Evolutionary conservation across 2,888 invertebrate species (phyloP), one percentile per base, ranked within the genome.

Genomic region (Gonocerus acuteangulatus): DNA sequence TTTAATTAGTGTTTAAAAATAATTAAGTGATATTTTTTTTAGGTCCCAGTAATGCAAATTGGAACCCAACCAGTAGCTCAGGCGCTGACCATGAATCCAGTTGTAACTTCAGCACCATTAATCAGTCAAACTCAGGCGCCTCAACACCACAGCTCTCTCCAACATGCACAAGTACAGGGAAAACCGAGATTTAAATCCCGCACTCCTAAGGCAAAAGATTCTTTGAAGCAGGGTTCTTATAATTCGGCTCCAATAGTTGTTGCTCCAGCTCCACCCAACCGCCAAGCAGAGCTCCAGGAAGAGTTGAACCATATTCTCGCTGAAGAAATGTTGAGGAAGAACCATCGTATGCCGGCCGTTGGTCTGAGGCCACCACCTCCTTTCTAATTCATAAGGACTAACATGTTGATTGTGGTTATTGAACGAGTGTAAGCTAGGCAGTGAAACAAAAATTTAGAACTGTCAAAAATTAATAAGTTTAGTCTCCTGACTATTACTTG

Each of bases 271-370:
- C 32, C 45, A 13, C 19, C 42, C 19, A 54, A 21, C 22, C 36
- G 59, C 15, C 59, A 49, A n/a, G 42, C 32, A 15, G 48, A 60
- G 11, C 60, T 62, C 11, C 59, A 62, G 27, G 58, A 59, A 15
- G 49, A 63, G 27, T 59, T 65, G 13, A 65, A 65, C 48, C 44
- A 61, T 27, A 64, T 65, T 45, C 60, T 65, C 7, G 65, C 65
- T 18, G 62, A 65, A 42, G 65, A 65, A 34, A 62, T 65, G 60
- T 58, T 56, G 21, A 49, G 62, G 45, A 65, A 65, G 48, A 65
- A 65, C 36, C 65, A 61, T 2, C 54, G 64, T 21, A 54, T 22
- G 16, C 36, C 61, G 9, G 56, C 64, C 3, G 18, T 65, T 7
- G 64, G 64, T 22, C 57, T 65, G 3, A 48, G 64, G 22, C 62